A percentile compares a stretch with the other conserved stretches of the same genome.
Evolutionary conservation across 2,888 invertebrate genomes (phyloP).

Genomic region (Branchipolynoe longqiensis): DNA sequence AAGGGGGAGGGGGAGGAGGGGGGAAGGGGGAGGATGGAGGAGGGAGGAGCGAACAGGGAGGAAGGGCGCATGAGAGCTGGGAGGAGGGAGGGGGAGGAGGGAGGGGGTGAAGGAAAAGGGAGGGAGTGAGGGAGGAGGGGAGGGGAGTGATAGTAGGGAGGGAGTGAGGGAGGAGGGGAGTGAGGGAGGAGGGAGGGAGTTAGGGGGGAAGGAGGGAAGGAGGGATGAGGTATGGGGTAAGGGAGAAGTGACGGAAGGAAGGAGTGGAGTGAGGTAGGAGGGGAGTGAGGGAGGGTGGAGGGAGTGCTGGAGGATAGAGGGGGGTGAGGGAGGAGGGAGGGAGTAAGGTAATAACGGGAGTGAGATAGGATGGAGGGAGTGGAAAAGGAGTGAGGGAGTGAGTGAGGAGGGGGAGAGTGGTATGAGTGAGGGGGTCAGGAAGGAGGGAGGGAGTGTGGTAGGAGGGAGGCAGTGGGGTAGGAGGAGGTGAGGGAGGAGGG

Average conservation of each 20-base stretch:
- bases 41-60: too few relatives aligned
- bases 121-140: neutral
- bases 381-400: neutral
- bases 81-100: neutral
- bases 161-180: neutral
- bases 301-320: neutral
- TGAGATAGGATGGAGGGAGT: neutral
- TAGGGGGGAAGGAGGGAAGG: neutral
- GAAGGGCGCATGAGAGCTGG: too few relatives aligned
- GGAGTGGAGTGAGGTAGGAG: neutral
- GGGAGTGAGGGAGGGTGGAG: neutral
- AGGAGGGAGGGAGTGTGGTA: too few relatives aligned
- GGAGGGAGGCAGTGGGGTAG: too few relatives aligned
- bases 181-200: neutral
- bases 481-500: too few relatives aligned
- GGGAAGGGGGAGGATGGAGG: too few relatives aligned
- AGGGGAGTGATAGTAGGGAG: neutral
- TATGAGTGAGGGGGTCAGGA: too few relatives aligned
- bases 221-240: neutral
- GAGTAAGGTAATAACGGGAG: neutral
- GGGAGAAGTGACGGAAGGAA: neutral
- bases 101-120: neutral
- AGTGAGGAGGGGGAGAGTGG: neutral
- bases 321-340: neutral
- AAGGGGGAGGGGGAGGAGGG: too few relatives aligned